Evolutionary conservation across 2,797 vertebrate species (phyloP).

Genomic region (Galago senegalensis): DNA sequence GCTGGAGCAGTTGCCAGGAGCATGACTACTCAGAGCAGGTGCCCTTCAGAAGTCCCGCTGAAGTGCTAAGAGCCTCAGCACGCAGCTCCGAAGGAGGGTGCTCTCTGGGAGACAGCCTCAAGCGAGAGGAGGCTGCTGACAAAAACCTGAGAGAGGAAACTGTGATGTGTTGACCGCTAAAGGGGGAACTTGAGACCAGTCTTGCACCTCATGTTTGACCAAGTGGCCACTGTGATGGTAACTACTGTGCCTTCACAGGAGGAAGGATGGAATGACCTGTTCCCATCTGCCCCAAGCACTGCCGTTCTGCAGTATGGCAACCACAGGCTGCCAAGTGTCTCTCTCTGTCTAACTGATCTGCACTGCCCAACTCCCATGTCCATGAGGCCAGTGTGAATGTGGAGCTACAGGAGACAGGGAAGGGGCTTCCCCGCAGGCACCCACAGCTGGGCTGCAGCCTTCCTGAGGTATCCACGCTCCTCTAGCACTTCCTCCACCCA

Average conservation of each 20-base stretch:
- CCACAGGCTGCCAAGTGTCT: background rate
- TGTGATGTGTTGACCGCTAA: background rate
- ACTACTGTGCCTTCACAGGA: background rate
- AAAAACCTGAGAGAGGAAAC: background rate
- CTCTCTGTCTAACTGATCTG: too few species aligned
- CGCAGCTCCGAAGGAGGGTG: background rate
- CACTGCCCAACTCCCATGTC: background rate
- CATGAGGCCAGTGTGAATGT: background rate
- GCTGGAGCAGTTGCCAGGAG: background rate
- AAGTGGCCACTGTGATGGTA: too few species aligned
- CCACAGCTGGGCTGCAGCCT: background rate
- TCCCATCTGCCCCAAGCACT: background rate
- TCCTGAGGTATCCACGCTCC: rapidly evolving
- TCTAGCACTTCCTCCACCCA: background rate
- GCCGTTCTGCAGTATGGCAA: background rate
- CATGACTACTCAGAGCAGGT: background rate
- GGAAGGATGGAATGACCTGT: background rate
- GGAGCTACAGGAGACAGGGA: background rate
- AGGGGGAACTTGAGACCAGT: background rate
- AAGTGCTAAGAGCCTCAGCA: background rate
- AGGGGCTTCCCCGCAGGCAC: too few species aligned
- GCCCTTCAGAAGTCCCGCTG: background rate
- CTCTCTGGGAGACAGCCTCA: background rate
- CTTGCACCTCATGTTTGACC: background rate
- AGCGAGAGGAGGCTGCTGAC: background rate